Percentiles rank a stretch among this genome's conserved stretches.
phyloP scores from a whole-genome alignment of 2,113 vertebrate genomes.

The Forbesichthys papilliferus region DNA sequence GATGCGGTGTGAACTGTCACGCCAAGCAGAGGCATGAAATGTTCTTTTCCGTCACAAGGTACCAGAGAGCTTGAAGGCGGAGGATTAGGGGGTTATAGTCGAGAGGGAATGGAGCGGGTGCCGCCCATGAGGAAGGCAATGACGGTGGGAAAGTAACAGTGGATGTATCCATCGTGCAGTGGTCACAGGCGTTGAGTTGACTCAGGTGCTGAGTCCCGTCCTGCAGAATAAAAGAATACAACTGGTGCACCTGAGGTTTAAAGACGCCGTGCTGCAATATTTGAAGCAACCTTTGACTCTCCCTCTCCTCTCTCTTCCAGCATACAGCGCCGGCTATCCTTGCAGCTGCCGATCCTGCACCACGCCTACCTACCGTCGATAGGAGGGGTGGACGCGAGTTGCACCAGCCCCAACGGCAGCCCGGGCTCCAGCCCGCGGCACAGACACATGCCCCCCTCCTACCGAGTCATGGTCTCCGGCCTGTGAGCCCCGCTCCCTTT shows the following conservation, averaged over 20 bases:
- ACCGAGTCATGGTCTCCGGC: conserved; percentile 98
- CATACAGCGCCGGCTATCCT: conserved; percentile 96
- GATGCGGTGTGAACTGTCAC: conserved; percentile 54
- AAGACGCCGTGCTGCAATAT: neutral
- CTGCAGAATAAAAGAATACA: neutral
- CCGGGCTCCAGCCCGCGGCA: conserved; percentile 94
- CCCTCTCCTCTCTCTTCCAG: conserved; percentile 69
- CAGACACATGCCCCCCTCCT: conserved; percentile 97
- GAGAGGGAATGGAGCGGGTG: neutral
- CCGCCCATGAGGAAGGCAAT: neutral
- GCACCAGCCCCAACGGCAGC: conserved; percentile 93
- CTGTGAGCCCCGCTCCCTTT: conserved; percentile 79
- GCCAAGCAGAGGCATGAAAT: conserved; percentile 61
- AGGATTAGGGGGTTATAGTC: conserved; percentile 43
- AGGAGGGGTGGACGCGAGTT: conserved; percentile 97
- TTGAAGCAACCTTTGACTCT: conserved; percentile 11
- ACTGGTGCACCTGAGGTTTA: neutral
- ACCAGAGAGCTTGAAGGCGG: conserved; percentile 42
- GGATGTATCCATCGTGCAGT: neutral
- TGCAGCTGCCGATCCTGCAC: conserved; percentile 97
- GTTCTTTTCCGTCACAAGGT: conserved; percentile 60
- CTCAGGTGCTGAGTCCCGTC: neutral
- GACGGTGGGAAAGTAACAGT: conserved; percentile 19
- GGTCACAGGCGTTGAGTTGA: no score
- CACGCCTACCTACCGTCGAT: conserved; percentile 98